Evolutionary conservation across 2,113 vertebrate genomes (phyloP), one percentile per base, ranked within the genome.

Genomic region (Rhea americana): DNA sequence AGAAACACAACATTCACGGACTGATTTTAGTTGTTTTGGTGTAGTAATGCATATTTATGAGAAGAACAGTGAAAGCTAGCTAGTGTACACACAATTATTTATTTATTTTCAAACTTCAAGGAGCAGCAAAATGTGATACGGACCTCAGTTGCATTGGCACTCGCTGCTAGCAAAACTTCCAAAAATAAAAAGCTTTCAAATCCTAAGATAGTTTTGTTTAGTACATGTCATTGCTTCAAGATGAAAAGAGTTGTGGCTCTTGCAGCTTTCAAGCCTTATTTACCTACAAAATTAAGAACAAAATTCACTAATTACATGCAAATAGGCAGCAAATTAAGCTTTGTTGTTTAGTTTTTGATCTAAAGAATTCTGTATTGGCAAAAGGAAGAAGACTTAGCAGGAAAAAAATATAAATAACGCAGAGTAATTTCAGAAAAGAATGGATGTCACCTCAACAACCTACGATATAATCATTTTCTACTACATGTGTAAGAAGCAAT

Each of bases 291-390:
- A 45, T 80, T 92, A 91, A 82, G 77, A 96, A 91, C 61, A 96
- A 96, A 95, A 96, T 95, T 94, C 91, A 47, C 77, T 96, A 97
- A 97, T 94, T 96, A 70, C 37, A 65, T 32, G 28, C 28, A 94
- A 80, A 48, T 43, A 88, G 86, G 84, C 59, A 92, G 66, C 82
- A 87, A 94, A 87, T 51, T 83, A 59, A 48, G 6, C 68, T 96
- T 92, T 95, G 83, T 87, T 94, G 28, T 91, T 94, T 21, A 70
- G n/a, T 19, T 95, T 96, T 96, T 95, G 83, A 95, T 94, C 73
- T 59, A 55, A 82, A 82, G 15, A 18, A 71, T 48, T 89, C 62
- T 43, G 9, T 65, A 87, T 30, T 61, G 66, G 63, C 63, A 82
- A 93, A 96, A 95, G 26, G 67, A 93, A 61, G 39, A 90, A 25